Conservation (phyloP, 2,797 vertebrate genomes). For the Sebastes itinus region DNA sequence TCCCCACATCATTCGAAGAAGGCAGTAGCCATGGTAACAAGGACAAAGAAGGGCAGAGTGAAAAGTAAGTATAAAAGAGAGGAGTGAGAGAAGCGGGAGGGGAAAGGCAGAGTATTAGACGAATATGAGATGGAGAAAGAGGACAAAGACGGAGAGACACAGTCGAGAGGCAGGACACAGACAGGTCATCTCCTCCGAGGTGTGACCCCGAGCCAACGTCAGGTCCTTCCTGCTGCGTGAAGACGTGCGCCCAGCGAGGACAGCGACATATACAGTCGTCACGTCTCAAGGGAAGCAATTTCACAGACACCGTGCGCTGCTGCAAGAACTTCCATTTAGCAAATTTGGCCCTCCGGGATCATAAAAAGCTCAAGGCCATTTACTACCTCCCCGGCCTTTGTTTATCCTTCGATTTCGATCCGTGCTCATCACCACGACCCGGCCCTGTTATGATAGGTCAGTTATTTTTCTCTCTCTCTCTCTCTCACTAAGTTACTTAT, state of each 20-base stretch:
- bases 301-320: conserved; percentile 51
- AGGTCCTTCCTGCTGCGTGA: conserved; percentile 60
- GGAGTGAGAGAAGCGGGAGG: conserved; percentile 4
- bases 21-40: conserved; percentile 64
- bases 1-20: conserved; percentile 30
- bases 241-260: conserved; percentile 59
- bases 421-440: conserved; percentile 26
- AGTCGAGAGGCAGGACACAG: conserved; percentile 32
- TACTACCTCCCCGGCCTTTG: conserved; percentile 21
- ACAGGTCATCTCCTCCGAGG: conserved; percentile 54
- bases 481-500: background rate
- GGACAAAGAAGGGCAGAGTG: conserved; percentile 51
- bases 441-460: conserved; percentile 27
- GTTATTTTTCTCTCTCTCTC: conserved; percentile 22
- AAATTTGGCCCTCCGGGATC: conserved; percentile 57
- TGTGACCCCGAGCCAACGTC: conserved; percentile 57
- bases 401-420: conserved; percentile 38
- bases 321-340: conserved; percentile 53
- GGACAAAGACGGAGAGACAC: conserved; percentile 12
- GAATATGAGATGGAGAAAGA: background rate
- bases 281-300: conserved; percentile 73
- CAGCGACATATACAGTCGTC: conserved; percentile 64
- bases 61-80: conserved; percentile 41
- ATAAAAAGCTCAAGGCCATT: conserved; percentile 42
- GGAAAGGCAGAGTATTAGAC: background rate